These are phyloP conservation scores for Drosophila mulleri DNA, from an alignment of 2,888 invertebrate genomes.

Conservation along the genomic window DNA sequence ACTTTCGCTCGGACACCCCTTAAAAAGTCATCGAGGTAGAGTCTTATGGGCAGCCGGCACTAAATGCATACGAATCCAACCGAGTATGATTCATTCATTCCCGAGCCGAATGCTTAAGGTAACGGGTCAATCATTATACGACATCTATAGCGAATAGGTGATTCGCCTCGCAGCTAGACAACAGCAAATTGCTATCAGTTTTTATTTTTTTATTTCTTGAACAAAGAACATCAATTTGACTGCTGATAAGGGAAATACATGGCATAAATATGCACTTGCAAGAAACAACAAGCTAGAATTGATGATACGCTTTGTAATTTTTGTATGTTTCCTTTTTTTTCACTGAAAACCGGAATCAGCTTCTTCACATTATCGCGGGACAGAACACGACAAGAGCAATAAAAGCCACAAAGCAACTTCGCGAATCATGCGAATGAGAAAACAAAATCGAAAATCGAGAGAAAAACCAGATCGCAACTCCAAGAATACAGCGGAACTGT, in stretches of 20 bases:
- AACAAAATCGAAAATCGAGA: slow-evolving; percentile 53
- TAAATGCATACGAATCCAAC: slow-evolving; percentile 11
- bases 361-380: slow-evolving; percentile 44
- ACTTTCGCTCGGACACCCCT: slow-evolving; percentile 54
- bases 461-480: slow-evolving; percentile 54
- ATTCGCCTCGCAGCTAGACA: slow-evolving; percentile 1
- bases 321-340: slow-evolving; percentile 25
- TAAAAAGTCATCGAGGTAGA: slow-evolving; percentile 7
- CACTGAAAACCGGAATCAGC: slow-evolving; percentile 70
- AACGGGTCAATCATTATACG: slow-evolving; percentile 2
- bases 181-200: slow-evolving; percentile 29
- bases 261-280: slow-evolving; percentile 36
- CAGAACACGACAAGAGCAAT: slow-evolving; percentile 17
- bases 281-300: slow-evolving; percentile 29
- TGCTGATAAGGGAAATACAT: slow-evolving; percentile 38
- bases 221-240: slow-evolving; percentile 27
- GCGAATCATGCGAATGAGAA: slow-evolving; percentile 62
- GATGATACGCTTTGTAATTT: slow-evolving; percentile 45
- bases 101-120: not conserved
- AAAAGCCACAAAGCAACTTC: slow-evolving; percentile 11
- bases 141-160: not conserved
- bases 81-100: slow-evolving; percentile 24
- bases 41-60: slow-evolving; percentile 18
- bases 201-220: slow-evolving; percentile 19
- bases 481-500: slow-evolving; percentile 26